phyloP scores from a whole-genome alignment of 2,797 vertebrate genomes.

The Mycteria americana region DNA sequence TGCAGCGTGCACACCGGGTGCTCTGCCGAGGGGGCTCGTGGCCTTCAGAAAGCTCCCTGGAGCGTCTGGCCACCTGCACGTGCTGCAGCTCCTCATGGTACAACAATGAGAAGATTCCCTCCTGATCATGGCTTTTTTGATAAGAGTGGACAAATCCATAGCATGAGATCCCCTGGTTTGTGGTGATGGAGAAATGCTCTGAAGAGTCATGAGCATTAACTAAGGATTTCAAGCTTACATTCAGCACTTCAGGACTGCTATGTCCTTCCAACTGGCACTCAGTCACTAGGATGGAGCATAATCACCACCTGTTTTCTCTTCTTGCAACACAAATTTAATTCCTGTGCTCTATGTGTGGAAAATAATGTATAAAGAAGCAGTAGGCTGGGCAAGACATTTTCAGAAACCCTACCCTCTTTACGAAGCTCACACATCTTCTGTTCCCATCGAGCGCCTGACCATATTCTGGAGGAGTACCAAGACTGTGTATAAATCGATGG shows the following conservation, averaged over 20 bases:
- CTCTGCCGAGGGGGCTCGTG: neutral
- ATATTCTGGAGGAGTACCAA: neutral
- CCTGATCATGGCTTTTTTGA: neutral
- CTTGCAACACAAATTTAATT: neutral
- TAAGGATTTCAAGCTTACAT: neutral
- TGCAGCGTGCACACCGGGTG: neutral
- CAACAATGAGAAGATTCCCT: neutral
- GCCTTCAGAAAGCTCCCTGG: neutral
- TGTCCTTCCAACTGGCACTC: neutral
- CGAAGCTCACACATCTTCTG: neutral
- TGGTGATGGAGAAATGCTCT: neutral
- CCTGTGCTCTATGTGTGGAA: neutral
- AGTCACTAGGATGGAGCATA: neutral
- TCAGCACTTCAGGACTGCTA: neutral
- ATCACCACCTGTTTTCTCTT: neutral
- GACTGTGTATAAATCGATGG: neutral
- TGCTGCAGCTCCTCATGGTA: neutral
- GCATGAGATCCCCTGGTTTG: neutral
- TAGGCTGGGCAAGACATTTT: neutral
- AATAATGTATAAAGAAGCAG: neutral
- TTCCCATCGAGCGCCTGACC: neutral
- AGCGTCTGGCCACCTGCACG: fast-evolving
- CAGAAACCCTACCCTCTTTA: neutral
- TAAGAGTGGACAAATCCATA: neutral
- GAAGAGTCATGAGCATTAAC: neutral